Evolutionary conservation across 1,140 invertebrate genomes (phyloP).

Genomic region (Chrysopa pallens): DNA sequence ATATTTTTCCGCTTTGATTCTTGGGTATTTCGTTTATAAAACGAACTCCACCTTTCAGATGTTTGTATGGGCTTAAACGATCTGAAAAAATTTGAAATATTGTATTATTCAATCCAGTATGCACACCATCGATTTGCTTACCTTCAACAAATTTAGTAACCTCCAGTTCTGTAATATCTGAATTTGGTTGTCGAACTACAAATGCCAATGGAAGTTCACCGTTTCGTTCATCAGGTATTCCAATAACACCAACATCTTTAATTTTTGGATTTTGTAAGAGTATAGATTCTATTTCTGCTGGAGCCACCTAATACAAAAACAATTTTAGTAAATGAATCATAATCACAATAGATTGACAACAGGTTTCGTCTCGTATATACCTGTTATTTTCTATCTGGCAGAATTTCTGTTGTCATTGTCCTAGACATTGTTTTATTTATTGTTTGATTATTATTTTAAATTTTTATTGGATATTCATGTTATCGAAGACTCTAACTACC

Average conservation of each 20-base stretch:
- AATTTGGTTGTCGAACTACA: constrained; percentile 32
- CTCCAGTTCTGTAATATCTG: constrained; percentile 25
- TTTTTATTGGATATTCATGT: too few species aligned
- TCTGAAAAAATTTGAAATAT: neutral
- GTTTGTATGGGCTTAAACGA: constrained; percentile 15
- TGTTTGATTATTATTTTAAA: too few species aligned
- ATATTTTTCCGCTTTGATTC: constrained; percentile 24
- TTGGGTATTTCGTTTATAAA: constrained; percentile 30
- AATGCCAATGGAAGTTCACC: constrained; percentile 52
- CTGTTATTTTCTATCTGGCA: too few species aligned
- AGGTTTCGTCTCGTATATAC: too few species aligned
- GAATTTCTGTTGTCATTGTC: too few species aligned
- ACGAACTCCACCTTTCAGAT: constrained; percentile 24
- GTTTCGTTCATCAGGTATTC: constrained; percentile 39
- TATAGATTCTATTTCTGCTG: constrained; percentile 63
- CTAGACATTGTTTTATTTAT: too few species aligned
- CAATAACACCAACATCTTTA: constrained; percentile 56
- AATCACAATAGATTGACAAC: too few species aligned
- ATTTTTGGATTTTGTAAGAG: constrained; percentile 46
- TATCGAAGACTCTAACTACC: too few species aligned
- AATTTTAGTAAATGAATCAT: too few species aligned
- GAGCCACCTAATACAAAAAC: constrained; percentile 37
- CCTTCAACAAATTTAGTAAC: constrained; percentile 28
- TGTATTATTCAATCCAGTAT: constrained; percentile 1
- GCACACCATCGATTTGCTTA: constrained; percentile 2